Evolutionary conservation across 30 jellyfish, hydroid and myxozoan genomes (phyloP), one percentile per base, ranked within the genome.

Genomic region (Catostylus mosaicus): DNA sequence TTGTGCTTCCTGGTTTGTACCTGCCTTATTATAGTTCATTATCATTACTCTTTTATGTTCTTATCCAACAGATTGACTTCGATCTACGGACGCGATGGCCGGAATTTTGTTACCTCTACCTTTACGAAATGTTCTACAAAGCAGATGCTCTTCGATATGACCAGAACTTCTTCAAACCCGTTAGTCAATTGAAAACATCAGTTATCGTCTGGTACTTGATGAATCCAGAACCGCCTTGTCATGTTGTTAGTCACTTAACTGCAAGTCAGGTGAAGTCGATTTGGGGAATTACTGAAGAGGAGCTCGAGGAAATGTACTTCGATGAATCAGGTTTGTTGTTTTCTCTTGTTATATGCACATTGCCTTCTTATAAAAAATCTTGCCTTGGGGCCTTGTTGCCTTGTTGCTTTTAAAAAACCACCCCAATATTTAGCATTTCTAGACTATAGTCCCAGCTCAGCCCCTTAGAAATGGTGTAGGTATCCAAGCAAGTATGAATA

Each of bases 201-300:
- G 98, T 92, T 16, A 92, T 92, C 40, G 98, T 92, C 7, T 92
- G 98, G 98, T 92, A 92, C 59, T 62, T 92, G 33, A 81, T 92
- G 76, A 92, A 92, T 76, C 97, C 96, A 16, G 92, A 78, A 50
- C 97, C 98, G 24, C 98, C 98, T 9, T 92, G 98, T 82, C 98
- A 85, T 68, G 98, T 87, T 16, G 98, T 92, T 14, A 80, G 98
- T 27, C 98, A 92, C 52, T 89, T 92, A 22, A 92, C 98, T 3
- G 97, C 98, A 12, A 92, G 98, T 56, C 98, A 92, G 66, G 98
- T 92, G 47, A 92, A 92, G 60, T 92, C 98, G 54, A 92, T 92
- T 67, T 92, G 98, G 98, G 97, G 98, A 4, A 87, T 92, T 29
- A 92, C 98, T n/a, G 98, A 92, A 54, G 97, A 92, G 34, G 98